Evolutionary conservation across 1,140 invertebrate genomes (phyloP).

Genomic region (Chironomus striatipennis): DNA sequence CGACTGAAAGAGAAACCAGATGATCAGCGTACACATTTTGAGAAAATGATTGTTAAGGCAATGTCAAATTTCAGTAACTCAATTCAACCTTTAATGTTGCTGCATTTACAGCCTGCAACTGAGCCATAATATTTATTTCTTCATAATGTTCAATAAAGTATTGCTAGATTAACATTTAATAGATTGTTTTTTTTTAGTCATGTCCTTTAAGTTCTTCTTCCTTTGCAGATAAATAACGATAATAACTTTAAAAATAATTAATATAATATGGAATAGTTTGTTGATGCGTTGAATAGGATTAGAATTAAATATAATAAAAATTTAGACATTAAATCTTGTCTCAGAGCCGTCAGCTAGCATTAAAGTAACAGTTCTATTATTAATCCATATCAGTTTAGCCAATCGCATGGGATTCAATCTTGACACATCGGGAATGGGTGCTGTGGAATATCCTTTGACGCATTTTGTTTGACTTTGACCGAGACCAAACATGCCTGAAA

Average conservation of each 20-base stretch:
- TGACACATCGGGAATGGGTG: slow-evolving; percentile 79
- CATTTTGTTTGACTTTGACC: slow-evolving; percentile 86
- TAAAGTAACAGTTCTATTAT: slow-evolving; percentile 79
- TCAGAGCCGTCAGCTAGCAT: slow-evolving; percentile 89
- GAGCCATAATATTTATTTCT: not conserved
- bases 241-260: not conserved
- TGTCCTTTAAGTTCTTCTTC: not conserved
- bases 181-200: not conserved
- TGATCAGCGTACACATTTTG: not conserved
- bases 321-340: slow-evolving; percentile 79
- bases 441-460: slow-evolving; percentile 87
- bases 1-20: not conserved
- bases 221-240: not conserved
- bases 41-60: not conserved
- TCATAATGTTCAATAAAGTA: not conserved
- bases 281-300: too few species aligned
- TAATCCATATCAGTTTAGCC: slow-evolving; percentile 85
- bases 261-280: too few species aligned
- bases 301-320: not conserved
- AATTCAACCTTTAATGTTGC: not conserved
- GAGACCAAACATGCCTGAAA: slow-evolving; percentile 76
- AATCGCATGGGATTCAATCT: slow-evolving; percentile 78
- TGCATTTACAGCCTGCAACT: not conserved
- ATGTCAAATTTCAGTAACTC: not conserved
- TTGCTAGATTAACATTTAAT: not conserved